Evolutionary conservation across 2,888 invertebrate genomes (phyloP).

Genomic region (Tenthredo scrophulariae): DNA sequence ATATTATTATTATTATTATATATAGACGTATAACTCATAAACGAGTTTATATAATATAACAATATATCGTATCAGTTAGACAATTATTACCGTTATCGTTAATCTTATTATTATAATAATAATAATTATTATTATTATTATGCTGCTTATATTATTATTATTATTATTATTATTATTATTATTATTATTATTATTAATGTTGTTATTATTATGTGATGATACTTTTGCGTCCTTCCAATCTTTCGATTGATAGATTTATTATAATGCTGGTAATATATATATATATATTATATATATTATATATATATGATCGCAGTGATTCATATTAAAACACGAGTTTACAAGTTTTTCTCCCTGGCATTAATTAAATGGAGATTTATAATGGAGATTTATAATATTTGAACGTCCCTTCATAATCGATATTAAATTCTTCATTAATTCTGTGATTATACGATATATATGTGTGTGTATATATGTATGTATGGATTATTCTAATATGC

Average conservation of each 20-base stretch:
- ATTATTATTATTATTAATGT: conserved; percentile 29
- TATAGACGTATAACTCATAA: not conserved
- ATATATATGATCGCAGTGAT: not conserved
- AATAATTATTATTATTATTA: conserved; percentile 19
- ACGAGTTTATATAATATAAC: not conserved
- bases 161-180: not conserved
- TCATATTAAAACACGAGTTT: not conserved
- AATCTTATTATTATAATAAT: conserved; percentile 7
- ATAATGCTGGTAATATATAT: conserved; percentile 7
- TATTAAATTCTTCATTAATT: not conserved
- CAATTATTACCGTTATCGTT: conserved; percentile 17
- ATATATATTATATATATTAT: no score
- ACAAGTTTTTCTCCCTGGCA: not conserved
- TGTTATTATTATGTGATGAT: conserved; percentile 35
- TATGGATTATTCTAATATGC: not conserved
- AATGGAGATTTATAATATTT: not conserved
- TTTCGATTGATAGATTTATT: not conserved
- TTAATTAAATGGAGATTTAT: not conserved
- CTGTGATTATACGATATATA: not conserved
- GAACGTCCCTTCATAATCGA: not conserved
- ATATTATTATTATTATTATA: not conserved
- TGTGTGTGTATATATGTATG: no score
- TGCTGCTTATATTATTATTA: conserved; percentile 2
- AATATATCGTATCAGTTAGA: conserved; percentile 2
- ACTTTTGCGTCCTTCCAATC: conserved; percentile 11